These are phyloP conservation scores for Xiphydria camelus DNA, from an alignment of 2,888 invertebrate genomes.

Conservation along the genomic window DNA sequence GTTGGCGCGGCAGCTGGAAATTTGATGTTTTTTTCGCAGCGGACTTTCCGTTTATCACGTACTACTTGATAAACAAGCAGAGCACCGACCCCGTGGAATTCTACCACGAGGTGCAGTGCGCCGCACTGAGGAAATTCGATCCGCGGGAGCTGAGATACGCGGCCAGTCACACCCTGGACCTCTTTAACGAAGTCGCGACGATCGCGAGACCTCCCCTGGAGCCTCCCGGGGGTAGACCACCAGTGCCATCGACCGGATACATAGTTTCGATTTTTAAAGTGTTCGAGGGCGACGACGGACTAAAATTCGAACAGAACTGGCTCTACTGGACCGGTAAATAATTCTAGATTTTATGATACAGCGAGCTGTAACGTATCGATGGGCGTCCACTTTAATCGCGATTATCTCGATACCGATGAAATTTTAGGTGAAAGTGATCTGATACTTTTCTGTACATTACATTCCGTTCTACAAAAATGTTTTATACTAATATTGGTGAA, in stretches of 20 bases:
- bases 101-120: conserved; percentile 81
- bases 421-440: too few species aligned
- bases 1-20: too few species aligned
- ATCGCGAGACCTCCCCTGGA: conserved; percentile 86
- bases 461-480: too few species aligned
- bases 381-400: too few species aligned
- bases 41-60: conserved; percentile 89
- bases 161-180: conserved; percentile 83
- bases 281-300: conserved; percentile 91
- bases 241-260: conserved; percentile 82
- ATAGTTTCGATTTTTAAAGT: conserved; percentile 93
- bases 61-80: conserved; percentile 86
- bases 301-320: conserved; percentile 92
- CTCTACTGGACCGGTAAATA: conserved; percentile 81
- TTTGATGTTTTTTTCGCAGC: conserved; percentile 60
- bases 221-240: conserved; percentile 76
- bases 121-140: conserved; percentile 84
- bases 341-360: too few species aligned
- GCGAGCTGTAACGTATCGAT: too few species aligned
- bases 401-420: too few species aligned
- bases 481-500: too few species aligned
- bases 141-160: conserved; percentile 80
- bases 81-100: conserved; percentile 85
- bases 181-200: conserved; percentile 89
- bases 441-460: too few species aligned